phyloP scores from a whole-genome alignment of 2,888 invertebrate genomes.

The Sesamia inferens region DNA sequence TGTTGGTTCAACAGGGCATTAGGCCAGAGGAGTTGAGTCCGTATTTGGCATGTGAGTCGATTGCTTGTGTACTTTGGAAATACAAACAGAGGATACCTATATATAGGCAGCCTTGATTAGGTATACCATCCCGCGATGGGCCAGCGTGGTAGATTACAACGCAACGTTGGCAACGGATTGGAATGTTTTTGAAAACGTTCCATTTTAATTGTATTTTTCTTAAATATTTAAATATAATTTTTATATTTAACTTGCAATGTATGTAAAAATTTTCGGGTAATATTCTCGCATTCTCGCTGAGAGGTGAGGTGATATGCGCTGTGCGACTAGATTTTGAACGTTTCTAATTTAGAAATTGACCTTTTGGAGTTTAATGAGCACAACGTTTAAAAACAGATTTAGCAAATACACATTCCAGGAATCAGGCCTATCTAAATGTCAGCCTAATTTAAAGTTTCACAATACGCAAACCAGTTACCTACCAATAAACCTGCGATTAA shows the following conservation, averaged over 20 bases:
- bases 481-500: neutral
- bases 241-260: no score
- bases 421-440: neutral
- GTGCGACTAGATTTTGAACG: neutral
- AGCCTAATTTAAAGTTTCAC: neutral
- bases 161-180: neutral
- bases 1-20: constrained; percentile 36
- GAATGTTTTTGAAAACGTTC: neutral
- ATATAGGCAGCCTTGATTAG: neutral
- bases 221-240: no score
- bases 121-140: no score
- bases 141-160: neutral
- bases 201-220: no score
- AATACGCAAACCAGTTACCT: neutral
- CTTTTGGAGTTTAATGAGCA: neutral
- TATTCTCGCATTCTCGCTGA: neutral
- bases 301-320: no score
- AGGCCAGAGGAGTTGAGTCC: constrained; percentile 17
- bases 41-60: constrained; percentile 21
- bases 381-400: neutral
- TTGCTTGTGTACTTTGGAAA: neutral
- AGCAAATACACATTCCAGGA: neutral
- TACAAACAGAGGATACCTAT: neutral
- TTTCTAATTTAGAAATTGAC: no score
- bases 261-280: no score